Base-by-base conservation (phyloP, 2,888 invertebrate genomes). In the Diloba caeruleocephala region DNA sequence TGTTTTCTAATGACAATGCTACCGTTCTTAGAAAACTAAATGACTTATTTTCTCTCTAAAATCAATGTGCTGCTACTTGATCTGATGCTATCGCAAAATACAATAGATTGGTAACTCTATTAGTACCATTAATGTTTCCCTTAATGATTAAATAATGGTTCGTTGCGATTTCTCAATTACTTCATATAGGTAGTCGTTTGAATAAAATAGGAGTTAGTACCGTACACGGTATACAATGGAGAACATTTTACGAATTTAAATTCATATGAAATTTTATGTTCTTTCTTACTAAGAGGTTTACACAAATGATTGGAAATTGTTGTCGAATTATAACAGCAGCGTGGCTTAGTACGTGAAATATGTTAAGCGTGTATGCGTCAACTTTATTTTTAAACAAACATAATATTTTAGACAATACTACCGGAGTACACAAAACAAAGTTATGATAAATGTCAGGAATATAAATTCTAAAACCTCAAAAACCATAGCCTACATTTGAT, bases 1-100 rank as follows among this genome's bases (percentile, higher is more conserved):
- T 17, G 44, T 51, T 74, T 76, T 74, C 70, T 68, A 76, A 55
- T 60, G 28, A 52, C 34, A n/a, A 14, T 25, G 42, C 26, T 51
- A 14, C 31, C 48, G 19, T 44, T 54, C 53, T 54, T n/a, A 8
- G 14, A 14, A 43, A 49, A 29, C 37, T 52, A 55, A 59, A 61
- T 56, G 42, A 33, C 42, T 48, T 32, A 41, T 50, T 54, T 63
- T 70, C 48, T 61, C 39, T 37, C 28, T 46, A 28, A 37, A 44
- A 45, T 42, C n/a, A 25, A 34, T 31, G 8, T 26, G 15, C 12
- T 23, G 55, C 31, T 46, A 38, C 12, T 36, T 15, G 26, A 56
- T 37, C 13, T 9, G 45, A 44, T 43, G 34, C 10, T 45, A 29
- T 33, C 2, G 28, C 29, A 53, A 57, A 45, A 39, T 26, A 8